A percentile compares a stretch with the other conserved stretches of the same genome.
Evolutionary conservation across 2,113 vertebrate genomes (phyloP).

Genomic region (Rana temporaria): DNA sequence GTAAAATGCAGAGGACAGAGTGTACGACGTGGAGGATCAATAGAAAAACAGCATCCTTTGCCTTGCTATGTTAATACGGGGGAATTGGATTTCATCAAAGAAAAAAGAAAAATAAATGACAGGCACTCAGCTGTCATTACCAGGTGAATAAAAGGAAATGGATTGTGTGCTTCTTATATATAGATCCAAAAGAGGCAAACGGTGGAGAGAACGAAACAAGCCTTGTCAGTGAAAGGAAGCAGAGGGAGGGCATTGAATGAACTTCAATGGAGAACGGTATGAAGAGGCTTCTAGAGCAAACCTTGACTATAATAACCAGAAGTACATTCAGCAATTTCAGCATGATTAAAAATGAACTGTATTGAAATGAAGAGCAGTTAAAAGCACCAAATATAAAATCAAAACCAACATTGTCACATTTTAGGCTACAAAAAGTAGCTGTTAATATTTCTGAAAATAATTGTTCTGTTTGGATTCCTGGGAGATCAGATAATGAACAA

Average conservation of each 20-base stretch:
- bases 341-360: too few species aligned
- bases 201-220: background rate
- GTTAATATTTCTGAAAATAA: too few species aligned
- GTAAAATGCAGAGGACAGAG: background rate
- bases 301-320: conserved; percentile 4
- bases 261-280: background rate
- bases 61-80: conserved; percentile 30
- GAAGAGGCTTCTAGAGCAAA: background rate
- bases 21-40: conserved; percentile 19
- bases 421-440: too few species aligned
- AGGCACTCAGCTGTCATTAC: conserved; percentile 33
- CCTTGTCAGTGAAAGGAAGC: conserved; percentile 8
- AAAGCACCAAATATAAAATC: too few species aligned
- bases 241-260: background rate
- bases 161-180: conserved; percentile 6
- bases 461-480: too few species aligned
- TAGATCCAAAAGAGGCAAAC: conserved; percentile 1
- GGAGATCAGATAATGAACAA: too few species aligned
- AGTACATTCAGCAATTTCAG: too few species aligned
- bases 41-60: conserved; percentile 4
- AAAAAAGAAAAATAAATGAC: background rate
- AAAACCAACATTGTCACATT: too few species aligned
- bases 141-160: conserved; percentile 14
- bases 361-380: too few species aligned
- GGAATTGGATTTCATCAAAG: conserved; percentile 44